Evolutionary conservation across 2,888 invertebrate species (phyloP), one percentile per base, ranked within the genome.

Genomic region (Drosophila helvetica): DNA sequence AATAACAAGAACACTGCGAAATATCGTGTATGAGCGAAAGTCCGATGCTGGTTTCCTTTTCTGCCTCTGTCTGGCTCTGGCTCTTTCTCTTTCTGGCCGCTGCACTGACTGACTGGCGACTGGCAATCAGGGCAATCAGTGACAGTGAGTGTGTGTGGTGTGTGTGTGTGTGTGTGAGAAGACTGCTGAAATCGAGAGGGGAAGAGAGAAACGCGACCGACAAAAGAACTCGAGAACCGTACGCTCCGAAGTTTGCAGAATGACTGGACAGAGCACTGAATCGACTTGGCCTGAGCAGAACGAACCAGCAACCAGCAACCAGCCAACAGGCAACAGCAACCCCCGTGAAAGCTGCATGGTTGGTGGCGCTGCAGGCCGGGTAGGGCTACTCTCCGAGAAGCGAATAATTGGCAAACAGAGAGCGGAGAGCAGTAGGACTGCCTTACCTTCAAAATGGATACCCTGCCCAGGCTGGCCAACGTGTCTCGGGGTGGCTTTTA

Each of bases 201-300:
- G 68, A 74, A 77, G 79, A 81, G 73, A 71, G 80, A 79, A 81
- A 77, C 83, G 74, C 81, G 73, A 77, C 73, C 80, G 71, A 83
- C 71, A 68, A 77, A 71, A 80, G 80, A 76, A 76, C 75, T 54
- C 79, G 81, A 86, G 61, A 58, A 85, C 89, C 89, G 90, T 78
- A 77, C 89, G 89, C 88, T 88, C 77, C 88, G 78, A 90, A 89
- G 88, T 89, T 89, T 85, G 77, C 87, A 86, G 80, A 86, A 85
- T 90, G 90, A 90, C 90, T 90, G 88, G 70, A 57, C 50, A 50
- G 47, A 18, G 61, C 8, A 57, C 50, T 47, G 47, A 18, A 65
- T 15, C 25, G 25, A 27, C n/a, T 8, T 25, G 43, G 27, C 27
- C 27, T 2, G 27, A 27, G 7, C 27, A 27, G 27, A 27, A 27